Percentiles rank a stretch among this genome's conserved stretches.
These are phyloP conservation scores for roundworm (Caenorhabditis elegans) DNA, from an alignment of 1,140 invertebrate genomes.

Conservation along the genomic window WBcel235 BX284606.5:5360001-5360500, in stretches of 20 bases:
- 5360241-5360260: slow-evolving; percentile 15
- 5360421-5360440: neutral
- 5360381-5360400: slow-evolving; percentile 14
- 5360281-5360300: neutral
- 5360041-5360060: no score
- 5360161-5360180: neutral
- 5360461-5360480: neutral
- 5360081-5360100: neutral
- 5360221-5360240: neutral
- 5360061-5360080: no score
- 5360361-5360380: neutral
- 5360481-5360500: slow-evolving; percentile 24
- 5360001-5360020: neutral
- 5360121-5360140: neutral
- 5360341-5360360: neutral
- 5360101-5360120: no score
- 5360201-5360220: neutral
- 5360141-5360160: neutral
- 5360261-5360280: neutral
- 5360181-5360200: neutral
- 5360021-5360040: no score
- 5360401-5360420: neutral
- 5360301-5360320: neutral
- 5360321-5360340: neutral
- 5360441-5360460: neutral